Evolutionary conservation across 2,797 vertebrate genomes (phyloP), one percentile per base, ranked within the genome.

Genomic region (Eidolon dupreanum): DNA sequence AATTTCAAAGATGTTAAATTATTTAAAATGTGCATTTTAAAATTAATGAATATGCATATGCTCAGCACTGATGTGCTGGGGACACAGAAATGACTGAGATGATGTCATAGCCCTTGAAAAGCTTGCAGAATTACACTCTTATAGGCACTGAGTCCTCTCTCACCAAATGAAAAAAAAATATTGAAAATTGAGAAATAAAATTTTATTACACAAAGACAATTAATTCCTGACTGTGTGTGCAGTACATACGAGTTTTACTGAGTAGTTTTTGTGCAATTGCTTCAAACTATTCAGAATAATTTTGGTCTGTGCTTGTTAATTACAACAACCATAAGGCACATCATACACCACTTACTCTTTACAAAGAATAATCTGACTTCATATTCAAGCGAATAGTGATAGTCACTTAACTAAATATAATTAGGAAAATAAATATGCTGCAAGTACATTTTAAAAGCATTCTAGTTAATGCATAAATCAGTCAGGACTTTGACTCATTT

Each of bases 1-100:
- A 55, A 77, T 82, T 93, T 95, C 26, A 57, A n/a, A 84, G 36
- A 74, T 70, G 9, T 19, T 78, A 90, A 83, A 83, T 83, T 93
- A 79, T 77, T 82, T 11, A 66, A 87, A 88, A 13, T 68, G 28
- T 74, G 4, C 26, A 68, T 92, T 81, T 91, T 43, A n/a, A 90
- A 87, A 46, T 51, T 77, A 46, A 83, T 93, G 15, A 79, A 11
- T 81, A 83, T 66, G 24, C 13, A 33, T 36, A 46, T 57, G 16
- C 5, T 68, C 19, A 51, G 8, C 49, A 61, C 28, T 83, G 33
- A 55, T 87, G 7, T 61, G 43, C 13, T n/a, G 1, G 19, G 53
- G 33, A 24, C 66, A 82, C 1, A 71, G 46, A 87, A 90, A 90
- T 73, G 11, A 73, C 19, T 65, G 53, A 73, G 24, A 78, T 51